phyloP scores from a whole-genome alignment of 2,797 vertebrate genomes.

The Cuniculus paca region DNA sequence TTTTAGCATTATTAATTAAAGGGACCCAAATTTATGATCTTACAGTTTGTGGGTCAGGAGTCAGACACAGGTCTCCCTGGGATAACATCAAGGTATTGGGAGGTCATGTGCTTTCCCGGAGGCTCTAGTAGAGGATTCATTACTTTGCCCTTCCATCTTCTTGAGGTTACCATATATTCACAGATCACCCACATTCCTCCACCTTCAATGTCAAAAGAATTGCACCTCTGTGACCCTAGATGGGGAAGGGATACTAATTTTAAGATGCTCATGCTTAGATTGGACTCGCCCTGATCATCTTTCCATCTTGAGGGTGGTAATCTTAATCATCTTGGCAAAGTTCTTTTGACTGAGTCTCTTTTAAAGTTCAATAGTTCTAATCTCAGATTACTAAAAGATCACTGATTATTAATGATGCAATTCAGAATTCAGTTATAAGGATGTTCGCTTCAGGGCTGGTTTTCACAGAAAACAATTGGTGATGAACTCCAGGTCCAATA shows the following conservation, averaged over 20 bases:
- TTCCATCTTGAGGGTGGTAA: background rate
- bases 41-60: background rate
- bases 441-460: background rate
- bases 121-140: background rate
- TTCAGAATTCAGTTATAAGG: conserved; percentile 40
- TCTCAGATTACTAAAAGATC: conserved; percentile 1
- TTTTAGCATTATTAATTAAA: conserved; percentile 15
- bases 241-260: background rate
- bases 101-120: background rate
- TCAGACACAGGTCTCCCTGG: background rate
- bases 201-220: background rate
- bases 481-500: background rate
- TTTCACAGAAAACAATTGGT: background rate
- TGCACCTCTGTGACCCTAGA: background rate
- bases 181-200: background rate
- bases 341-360: background rate
- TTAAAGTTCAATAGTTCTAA: conserved; percentile 21
- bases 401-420: background rate
- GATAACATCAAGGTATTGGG: background rate
- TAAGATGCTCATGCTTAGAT: background rate
- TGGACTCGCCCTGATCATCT: background rate
- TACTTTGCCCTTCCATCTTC: background rate
- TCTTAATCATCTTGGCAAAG: background rate
- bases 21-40: background rate
- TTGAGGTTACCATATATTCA: no score